Base-by-base conservation (phyloP, 2,113 vertebrate species). In the Lethenteron camtschaticum region DNA sequence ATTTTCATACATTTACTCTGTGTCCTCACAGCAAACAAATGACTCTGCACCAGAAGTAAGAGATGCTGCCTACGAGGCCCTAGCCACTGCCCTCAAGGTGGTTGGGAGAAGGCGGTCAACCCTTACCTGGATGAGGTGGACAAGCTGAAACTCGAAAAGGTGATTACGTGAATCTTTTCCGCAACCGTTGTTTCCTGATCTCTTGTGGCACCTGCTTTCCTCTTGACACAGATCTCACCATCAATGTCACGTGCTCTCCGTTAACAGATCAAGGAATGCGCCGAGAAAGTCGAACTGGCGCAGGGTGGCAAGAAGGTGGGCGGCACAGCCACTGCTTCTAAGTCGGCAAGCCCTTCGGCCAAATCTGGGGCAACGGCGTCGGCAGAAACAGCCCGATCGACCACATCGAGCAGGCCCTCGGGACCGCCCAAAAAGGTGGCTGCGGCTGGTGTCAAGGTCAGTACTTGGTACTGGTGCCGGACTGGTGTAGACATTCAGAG, bases 101-200 rank as follows among this genome's bases (percentile, higher is more conserved):
- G 86, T 92, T 72, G 94, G 94, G 94, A 99, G 78, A 95, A 88
- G 78, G 87, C 87, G 11, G 88, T 99, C 68, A 96, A 94, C 76
- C 86, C 89, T 12, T 97, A 90, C 76, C 78, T 99, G 70, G 66
- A 81, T 68, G 94, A 97, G 75, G 78, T 99, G 73, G 92, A 99
- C 75, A 99, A 99, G 77, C 81, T 99, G 68, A 99, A 99, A 75
- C 84, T 97, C 70, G 94, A 99, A 70, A 86, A 86, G 81, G 94
- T 99, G 72, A 75, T 41, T 7, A 41, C 41, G 3, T n/a, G 63
- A 66, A 20, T 9, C 24, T 66, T 66, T 66, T n/a, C 24, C 3
- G 16, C 59, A 63, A 63, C 7, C 16, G 13, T 63, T 2, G 3
- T 63, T 41, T 5, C 41, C 41, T 41, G 41, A 41, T 41, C 41